Percentiles rank a stretch among this genome's conserved stretches.
These are phyloP conservation scores for Orthosia incerta DNA, from an alignment of 2,888 invertebrate genomes.

Conservation along the genomic window DNA sequence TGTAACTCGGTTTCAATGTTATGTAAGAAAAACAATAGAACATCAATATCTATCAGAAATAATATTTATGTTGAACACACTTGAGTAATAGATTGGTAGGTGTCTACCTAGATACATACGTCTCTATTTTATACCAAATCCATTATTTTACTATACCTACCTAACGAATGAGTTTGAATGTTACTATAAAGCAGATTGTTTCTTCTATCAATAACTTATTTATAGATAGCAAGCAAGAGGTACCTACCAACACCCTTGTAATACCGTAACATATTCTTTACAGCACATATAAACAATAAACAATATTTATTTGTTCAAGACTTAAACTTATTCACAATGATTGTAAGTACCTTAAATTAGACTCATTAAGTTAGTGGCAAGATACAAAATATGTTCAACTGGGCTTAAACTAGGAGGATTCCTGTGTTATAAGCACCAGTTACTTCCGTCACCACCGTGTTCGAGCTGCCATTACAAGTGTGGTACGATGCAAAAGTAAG, in stretches of 20 bases:
- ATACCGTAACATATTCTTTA: constrained; percentile 8
- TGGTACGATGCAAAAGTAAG: too few species aligned
- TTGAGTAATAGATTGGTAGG: not conserved
- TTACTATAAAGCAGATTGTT: not conserved
- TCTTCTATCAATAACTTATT: not conserved
- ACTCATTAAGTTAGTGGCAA: too few species aligned
- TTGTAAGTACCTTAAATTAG: too few species aligned
- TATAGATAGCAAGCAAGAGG: not conserved
- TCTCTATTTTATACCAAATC: not conserved
- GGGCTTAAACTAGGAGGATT: too few species aligned
- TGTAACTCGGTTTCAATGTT: not conserved
- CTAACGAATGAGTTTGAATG: not conserved
- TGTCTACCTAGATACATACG: not conserved
- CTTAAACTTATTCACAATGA: too few species aligned
- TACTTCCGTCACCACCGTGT: too few species aligned
- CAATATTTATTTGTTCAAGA: too few species aligned
- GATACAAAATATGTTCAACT: too few species aligned
- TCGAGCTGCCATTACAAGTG: too few species aligned
- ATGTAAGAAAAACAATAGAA: not conserved
- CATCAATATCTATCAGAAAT: constrained; percentile 1
- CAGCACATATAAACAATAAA: constrained; percentile 15
- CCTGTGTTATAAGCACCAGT: too few species aligned
- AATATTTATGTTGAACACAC: constrained; percentile 15
- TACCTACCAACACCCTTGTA: not conserved
- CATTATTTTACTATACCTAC: constrained; percentile 8